Evolutionary conservation across 2,888 invertebrate genomes (phyloP), one percentile per base, ranked within the genome.

Genomic region (Callyntrura sp.): DNA sequence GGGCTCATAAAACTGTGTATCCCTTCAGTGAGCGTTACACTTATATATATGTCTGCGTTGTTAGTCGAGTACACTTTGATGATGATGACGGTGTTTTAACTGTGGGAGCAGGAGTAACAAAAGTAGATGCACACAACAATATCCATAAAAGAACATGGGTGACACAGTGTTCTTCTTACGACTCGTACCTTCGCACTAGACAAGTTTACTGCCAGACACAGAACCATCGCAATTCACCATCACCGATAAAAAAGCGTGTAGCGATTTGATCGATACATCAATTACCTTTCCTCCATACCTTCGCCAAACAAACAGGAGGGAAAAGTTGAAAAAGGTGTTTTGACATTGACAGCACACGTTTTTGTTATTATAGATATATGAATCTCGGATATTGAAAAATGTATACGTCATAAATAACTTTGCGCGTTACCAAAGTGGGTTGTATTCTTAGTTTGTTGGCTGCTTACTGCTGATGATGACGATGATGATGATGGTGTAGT

Each of bases 201-300:
- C n/a, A 12, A 65, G 65, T 65, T 65, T 35, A 28, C 17, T 73
- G 23, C 6, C 12, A 20, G 45, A 48, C 62, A 14, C 28, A 60
- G 11, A 8, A 28, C 14, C 12, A 25, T 25, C 57, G 60, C 57
- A 57, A 70, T 65, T 14, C 55, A 2, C 55, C 70, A 62, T 73
- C 73, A 35, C 73, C 60, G 45, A 73, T 82, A 68, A 88, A 73
- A 76, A 65, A 55, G 23, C n/a, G n/a, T n/a, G n/a, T 81, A 45
- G 51, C 65, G 76, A 88, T 65, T 84, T 84, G 83, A 88, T 88
- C 83, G 78, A 88, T 76, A 65, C 57, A 76, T 88, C 43, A 88
- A 73, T 78, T 78, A 55, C 88, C 88, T 83, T 83, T 51, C 20
- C 35, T 35, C 9, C n/a, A n/a, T n/a, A n/a, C n/a, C n/a, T n/a